These are phyloP conservation scores for Drosophila nasuta DNA, from an alignment of 1,140 invertebrate genomes.

Conservation along the genomic window DNA sequence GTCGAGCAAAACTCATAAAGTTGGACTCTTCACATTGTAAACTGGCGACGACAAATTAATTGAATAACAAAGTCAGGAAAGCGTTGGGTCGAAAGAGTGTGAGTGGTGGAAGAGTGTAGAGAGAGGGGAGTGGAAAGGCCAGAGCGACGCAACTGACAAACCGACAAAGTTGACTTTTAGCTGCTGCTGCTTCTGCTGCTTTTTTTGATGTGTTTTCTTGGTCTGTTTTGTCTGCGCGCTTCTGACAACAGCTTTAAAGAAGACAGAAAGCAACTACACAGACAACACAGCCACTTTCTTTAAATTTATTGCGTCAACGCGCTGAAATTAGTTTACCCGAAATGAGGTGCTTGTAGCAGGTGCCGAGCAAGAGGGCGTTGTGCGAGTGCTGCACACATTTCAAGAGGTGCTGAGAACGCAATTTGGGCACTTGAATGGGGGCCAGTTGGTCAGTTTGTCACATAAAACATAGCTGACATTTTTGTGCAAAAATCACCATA, in stretches of 20 bases:
- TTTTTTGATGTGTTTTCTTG: slow-evolving; percentile 11
- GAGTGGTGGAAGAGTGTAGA: background rate
- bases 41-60: slow-evolving; percentile 61
- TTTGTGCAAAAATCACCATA: slow-evolving; percentile 26
- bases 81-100: background rate
- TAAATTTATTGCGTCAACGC: slow-evolving; percentile 75
- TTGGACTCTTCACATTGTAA: slow-evolving; percentile 35
- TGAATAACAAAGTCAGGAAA: slow-evolving; percentile 37
- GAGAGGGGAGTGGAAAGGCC: background rate
- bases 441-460: slow-evolving; percentile 30
- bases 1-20: slow-evolving; percentile 36
- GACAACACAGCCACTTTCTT: slow-evolving; percentile 64
- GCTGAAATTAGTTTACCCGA: slow-evolving; percentile 52
- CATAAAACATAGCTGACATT: slow-evolving; percentile 1
- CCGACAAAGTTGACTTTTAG: slow-evolving; percentile 33
- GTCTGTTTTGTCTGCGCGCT: slow-evolving; percentile 26
- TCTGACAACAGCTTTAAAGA: slow-evolving; percentile 29
- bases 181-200: no score
- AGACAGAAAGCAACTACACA: slow-evolving; percentile 66
- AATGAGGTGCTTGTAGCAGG: slow-evolving; percentile 66
- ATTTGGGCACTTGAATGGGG: slow-evolving; percentile 36
- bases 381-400: slow-evolving; percentile 28
- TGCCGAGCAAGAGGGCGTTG: slow-evolving; percentile 53
- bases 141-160: background rate
- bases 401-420: slow-evolving; percentile 17